Base-by-base conservation (phyloP, 2,888 invertebrate genomes). In the Melinaea menophilus region DNA sequence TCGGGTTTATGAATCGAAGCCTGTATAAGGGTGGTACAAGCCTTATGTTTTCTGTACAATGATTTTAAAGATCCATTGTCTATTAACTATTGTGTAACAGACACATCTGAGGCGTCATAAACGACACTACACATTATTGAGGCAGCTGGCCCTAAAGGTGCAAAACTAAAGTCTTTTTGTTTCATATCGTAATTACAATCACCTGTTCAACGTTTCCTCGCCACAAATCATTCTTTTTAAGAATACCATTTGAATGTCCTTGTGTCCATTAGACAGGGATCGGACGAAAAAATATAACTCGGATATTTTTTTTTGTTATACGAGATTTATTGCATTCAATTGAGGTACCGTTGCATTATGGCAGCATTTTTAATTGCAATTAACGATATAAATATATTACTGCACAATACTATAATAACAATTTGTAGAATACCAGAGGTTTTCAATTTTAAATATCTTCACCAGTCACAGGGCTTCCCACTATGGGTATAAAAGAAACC, bases 101-200 rank as follows among this genome's bases (percentile, higher is more conserved):
- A 80, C 79, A 79, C 79, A 79, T 75, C 72, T 71, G 72, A 76
- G 70, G 79, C 79, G 82, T 86, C 82, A 78, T 85, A 85, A 82
- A 84, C 80, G 84, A 84, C 85, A 81, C 82, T 79, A 79, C 73
- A 73, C 65, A 72, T 72, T 59, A 48, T 59, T 55, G 72, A 77
- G 74, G 82, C 88, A 88, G 87, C 81, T 89, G 88, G 75, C 61
- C 56, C 58, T 51, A 69, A 73, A 77, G 76, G 72, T 73, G 74
- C 69, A 63, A 67, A 79, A 78, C 78, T 79, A 74, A 22, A 71
- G 71, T 69, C 71, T 72, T 70, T 72, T 79, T 78, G 78, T 79
- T 78, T 79, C 76, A 76, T 80, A 74, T 78, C 77, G 75, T 86
- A 85, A 87, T 86, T 82, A 79, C 75, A 59, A 69, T 74, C 87